Base-by-base conservation (phyloP, 2,113 vertebrate species). In the Terrapene triunguis region DNA sequence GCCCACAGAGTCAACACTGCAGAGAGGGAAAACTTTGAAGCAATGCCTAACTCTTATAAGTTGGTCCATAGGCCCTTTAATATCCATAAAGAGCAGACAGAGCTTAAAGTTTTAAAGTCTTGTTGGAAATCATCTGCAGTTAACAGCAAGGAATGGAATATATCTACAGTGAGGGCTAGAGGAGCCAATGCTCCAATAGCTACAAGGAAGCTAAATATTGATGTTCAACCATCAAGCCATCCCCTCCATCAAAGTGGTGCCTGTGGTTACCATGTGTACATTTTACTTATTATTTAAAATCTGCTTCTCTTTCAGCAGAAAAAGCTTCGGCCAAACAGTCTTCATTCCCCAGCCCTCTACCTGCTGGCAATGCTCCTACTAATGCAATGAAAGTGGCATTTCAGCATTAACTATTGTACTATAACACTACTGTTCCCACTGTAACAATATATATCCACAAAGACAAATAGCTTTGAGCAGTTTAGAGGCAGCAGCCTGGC, bases 11-110 rank as follows among this genome's bases (percentile, higher is more conserved):
- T 91, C 10, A 83, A 10, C 51, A 44, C 62, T 54, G 25, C 3
- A 4, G 84, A 65, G 2, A 38, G 4, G 54, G 59, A 91, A 88
- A 94, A 54, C 2, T 1, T 1, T 32, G 38, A 10, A 38, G 19
- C n/a, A 74, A 3, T 51, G 32, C 55, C 50, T 90, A 51, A 38
- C 0, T 65, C 32, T 0, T 85, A 74, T 8, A 54, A 0, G 0
- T 84, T 2, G 7, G 5, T 89, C 82, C 84, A 80, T 5, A 80
- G 8, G 50, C 59, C 89, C 88, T 80, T 16, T 80, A 38, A 7
- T 35, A 44, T 89, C 89, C 44, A 22, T 8, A 84, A 62, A 2
- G 59, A 38, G 11, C 6, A 85, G 13, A 76, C 10, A 42, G 38
- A 44, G 72, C 21, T 76, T 76, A 38, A 44, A 13, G 42, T n/a